These are phyloP conservation scores for Calonectris borealis DNA, from an alignment of 2,113 vertebrate species.

Conservation along the genomic window DNA sequence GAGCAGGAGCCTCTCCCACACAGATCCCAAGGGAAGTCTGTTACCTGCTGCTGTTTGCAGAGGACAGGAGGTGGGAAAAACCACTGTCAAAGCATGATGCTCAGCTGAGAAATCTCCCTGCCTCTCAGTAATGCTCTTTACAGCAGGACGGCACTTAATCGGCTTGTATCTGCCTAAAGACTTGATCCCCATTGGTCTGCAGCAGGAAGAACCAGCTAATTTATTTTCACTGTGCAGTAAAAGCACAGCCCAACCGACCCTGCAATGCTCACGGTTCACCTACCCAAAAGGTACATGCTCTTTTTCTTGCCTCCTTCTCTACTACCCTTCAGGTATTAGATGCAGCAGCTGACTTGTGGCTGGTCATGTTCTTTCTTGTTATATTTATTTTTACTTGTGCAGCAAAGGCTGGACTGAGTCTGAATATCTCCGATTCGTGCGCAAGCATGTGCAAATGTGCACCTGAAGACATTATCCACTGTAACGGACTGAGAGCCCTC, in stretches of 20 bases:
- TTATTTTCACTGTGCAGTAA: background rate
- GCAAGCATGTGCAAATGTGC: constrained; percentile 57
- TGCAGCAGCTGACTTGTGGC: background rate
- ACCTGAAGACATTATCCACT: constrained; percentile 26
- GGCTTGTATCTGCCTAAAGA: constrained; percentile 3
- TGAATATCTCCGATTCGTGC: constrained; percentile 7
- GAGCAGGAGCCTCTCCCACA: background rate
- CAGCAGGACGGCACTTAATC: background rate
- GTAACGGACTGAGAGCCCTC: constrained; percentile 55
- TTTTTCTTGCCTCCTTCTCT: background rate
- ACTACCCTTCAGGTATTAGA: background rate
- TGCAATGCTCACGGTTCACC: background rate
- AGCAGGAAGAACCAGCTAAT: background rate
- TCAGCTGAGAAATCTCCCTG: background rate
- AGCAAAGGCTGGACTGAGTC: background rate
- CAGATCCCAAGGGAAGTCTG: background rate
- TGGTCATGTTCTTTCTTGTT: constrained; percentile 29
- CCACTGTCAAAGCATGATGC: background rate
- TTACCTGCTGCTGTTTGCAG: background rate
- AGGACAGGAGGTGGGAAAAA: background rate
- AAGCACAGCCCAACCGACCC: background rate
- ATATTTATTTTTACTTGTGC: background rate
- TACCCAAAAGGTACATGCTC: background rate
- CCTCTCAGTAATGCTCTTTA: background rate
- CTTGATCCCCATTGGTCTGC: background rate